Percentiles rank a stretch among this genome's conserved stretches.
Conservation (phyloP, 2,888 invertebrate species). For the Caenorhabditis zanzibari region DNA sequence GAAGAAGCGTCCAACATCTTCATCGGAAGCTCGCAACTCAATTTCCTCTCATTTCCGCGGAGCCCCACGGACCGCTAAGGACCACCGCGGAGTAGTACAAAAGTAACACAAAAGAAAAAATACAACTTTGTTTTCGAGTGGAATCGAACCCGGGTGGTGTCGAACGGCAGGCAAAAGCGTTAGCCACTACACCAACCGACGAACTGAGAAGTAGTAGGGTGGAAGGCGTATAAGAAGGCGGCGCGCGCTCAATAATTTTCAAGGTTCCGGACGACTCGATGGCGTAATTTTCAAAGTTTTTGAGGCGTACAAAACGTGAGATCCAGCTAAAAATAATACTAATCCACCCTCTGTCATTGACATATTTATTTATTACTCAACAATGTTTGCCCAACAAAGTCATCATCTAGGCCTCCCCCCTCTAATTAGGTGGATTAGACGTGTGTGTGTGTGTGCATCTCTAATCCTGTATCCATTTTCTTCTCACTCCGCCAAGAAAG, state of each 20-base stretch:
- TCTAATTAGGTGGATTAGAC: slow-evolving; percentile 43
- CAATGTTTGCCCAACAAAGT: slow-evolving; percentile 26
- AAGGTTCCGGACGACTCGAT: background rate
- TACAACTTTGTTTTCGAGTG: background rate
- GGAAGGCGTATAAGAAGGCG: background rate
- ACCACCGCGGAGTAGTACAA: background rate
- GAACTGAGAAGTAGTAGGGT: background rate
- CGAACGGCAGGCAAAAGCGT: background rate
- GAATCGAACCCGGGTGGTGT: background rate
- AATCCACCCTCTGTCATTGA: slow-evolving; percentile 9
- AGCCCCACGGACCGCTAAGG: background rate
- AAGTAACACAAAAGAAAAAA: background rate
- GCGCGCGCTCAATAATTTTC: background rate
- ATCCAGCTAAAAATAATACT: background rate
- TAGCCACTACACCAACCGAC: background rate
- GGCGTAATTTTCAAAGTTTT: background rate
- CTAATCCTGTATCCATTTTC: slow-evolving; percentile 44
- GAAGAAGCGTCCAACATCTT: slow-evolving; percentile 23
- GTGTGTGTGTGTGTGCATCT: slow-evolving; percentile 6
- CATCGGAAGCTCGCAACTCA: slow-evolving; percentile 23
- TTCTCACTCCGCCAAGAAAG: background rate
- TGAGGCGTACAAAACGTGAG: too few species aligned
- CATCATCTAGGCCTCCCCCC: slow-evolving; percentile 1
- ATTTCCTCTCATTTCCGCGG: slow-evolving; percentile 32
- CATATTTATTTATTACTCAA: slow-evolving; percentile 44